phyloP scores from a whole-genome alignment of 2,888 invertebrate species.

The Noctua janthe region DNA sequence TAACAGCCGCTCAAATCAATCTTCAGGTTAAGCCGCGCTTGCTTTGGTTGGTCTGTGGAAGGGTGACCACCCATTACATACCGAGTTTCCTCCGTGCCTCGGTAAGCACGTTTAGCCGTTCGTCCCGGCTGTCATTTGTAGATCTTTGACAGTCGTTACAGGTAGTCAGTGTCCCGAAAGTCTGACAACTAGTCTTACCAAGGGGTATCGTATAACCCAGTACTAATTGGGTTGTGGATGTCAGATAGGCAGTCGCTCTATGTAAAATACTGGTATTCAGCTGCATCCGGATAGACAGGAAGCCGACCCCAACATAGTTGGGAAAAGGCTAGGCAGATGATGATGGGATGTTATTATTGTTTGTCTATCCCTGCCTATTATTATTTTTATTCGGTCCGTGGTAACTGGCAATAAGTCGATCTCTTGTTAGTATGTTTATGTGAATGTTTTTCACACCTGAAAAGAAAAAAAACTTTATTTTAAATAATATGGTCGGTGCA shows the following conservation, averaged over 20 bases:
- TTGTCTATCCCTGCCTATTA: background rate
- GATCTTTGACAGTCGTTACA: no score
- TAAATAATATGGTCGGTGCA: no score
- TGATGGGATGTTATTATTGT: background rate
- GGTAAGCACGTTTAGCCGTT: no score
- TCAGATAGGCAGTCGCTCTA: background rate
- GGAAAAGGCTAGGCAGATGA: background rate
- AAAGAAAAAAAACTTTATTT: background rate
- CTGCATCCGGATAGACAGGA: background rate
- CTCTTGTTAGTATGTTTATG: slow-evolving; percentile 24
- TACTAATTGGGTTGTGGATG: background rate
- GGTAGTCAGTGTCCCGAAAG: no score
- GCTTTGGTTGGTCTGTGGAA: no score
- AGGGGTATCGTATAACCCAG: background rate
- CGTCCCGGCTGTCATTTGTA: no score
- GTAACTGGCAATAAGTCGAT: background rate
- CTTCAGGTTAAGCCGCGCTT: no score
- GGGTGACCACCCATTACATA: no score
- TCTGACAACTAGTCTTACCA: no score
- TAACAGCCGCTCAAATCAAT: no score
- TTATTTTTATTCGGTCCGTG: background rate
- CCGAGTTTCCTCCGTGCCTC: no score
- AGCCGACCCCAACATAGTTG: background rate
- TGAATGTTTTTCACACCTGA: slow-evolving; percentile 9
- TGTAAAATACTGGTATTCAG: background rate